A percentile compares a stretch with the other conserved stretches of the same genome.
phyloP scores from a whole-genome alignment of 2,113 vertebrate genomes.

The Phylloscopus trochiloides region DNA sequence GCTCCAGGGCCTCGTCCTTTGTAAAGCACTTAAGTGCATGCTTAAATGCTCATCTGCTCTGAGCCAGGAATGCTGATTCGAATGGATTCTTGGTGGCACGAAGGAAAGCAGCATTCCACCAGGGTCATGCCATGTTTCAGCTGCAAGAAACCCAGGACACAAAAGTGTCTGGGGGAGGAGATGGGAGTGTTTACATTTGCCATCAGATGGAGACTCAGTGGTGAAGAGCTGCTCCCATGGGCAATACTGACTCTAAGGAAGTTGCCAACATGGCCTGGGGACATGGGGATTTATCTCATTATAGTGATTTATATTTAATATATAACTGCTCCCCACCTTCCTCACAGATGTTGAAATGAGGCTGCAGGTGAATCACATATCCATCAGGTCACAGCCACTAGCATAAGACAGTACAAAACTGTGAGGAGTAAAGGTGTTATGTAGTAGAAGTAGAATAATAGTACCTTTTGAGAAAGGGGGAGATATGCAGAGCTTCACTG shows the following conservation, averaged over 20 bases:
- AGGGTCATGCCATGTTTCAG: neutral
- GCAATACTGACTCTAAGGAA: neutral
- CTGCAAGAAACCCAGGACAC: neutral
- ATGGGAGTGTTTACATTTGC: neutral
- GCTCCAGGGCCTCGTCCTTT: neutral
- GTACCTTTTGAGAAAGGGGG: neutral
- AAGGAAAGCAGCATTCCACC: neutral
- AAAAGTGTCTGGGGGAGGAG: neutral
- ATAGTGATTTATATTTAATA: neutral
- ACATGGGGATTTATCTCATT: neutral
- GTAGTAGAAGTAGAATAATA: neutral
- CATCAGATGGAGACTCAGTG: neutral
- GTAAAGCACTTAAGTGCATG: slow-evolving; percentile 52
- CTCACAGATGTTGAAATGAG: neutral
- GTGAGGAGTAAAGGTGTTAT: neutral
- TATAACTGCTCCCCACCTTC: neutral
- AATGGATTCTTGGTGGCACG: neutral
- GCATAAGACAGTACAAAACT: neutral
- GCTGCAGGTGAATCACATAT: neutral
- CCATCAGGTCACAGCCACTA: neutral
- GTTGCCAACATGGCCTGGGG: neutral
- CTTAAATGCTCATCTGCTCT: slow-evolving; percentile 46
- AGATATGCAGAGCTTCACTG: neutral
- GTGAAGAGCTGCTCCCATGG: neutral
- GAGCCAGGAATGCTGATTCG: neutral